Evolutionary conservation across 1,140 invertebrate genomes (phyloP), one percentile per base, ranked within the genome.

Genomic region (Lordiphosa stackelbergi): DNA sequence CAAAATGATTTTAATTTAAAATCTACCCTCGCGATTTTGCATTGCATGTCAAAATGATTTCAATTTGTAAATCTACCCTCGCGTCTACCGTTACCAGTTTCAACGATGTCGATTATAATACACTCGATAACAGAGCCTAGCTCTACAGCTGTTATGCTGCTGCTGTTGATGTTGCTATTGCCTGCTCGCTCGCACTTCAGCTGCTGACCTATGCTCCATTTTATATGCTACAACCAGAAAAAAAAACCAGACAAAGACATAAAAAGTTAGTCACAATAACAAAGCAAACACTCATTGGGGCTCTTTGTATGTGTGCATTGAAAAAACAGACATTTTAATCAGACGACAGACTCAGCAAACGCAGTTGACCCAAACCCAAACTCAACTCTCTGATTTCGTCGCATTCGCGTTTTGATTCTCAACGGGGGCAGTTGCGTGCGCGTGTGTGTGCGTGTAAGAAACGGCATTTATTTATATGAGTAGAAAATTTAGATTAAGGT

Each of bases 341-440:
- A 64, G n/a, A 43, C 40, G 31, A 53, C 48, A 42, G 61, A 49
- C 40, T 36, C 41, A 31, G 34, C 51, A 22, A n/a, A 43, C 42
- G 16, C 36, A 37, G 13, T 31, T 31, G 46, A 47, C 46, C 19
- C 58, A 43, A 53, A 35, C 22, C 28, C 22, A 49, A 52, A 56
- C 54, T 53, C 22, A 45, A 62, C 61, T 59, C 66, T 66, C 46
- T 52, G 46, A 47, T 58, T 22, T 35, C 46, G 40, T 52, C 58
- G 63, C 77, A 81, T 81, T 75, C 65, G 69, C 12, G 54, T 72
- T 78, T 84, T 36, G 57, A 53, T 49, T 69, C 49, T 66, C 68
- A 77, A 60, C 55, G 58, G 49, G 49, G 55, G 12, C 63, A 61
- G 75, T 74, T 74, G 66, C 37, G 54, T 64, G 61, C 8, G 47